Evolutionary conservation across 2,797 vertebrate genomes (phyloP).

Genomic region (Cyclura pinguis): DNA sequence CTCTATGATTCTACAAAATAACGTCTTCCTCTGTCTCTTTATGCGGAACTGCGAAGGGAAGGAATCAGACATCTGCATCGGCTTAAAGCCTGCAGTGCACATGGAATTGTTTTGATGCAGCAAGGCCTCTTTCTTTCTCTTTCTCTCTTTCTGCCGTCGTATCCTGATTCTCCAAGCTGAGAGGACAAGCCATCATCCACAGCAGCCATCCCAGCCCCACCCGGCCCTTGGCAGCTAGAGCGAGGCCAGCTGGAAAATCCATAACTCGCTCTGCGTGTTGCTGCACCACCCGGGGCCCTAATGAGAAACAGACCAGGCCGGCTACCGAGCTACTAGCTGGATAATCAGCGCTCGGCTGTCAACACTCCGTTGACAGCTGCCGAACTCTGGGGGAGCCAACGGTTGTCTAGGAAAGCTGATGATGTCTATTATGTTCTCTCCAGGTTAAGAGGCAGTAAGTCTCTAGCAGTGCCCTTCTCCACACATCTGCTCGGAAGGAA

Average conservation of each 20-base stretch:
- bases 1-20: no score
- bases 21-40: no score
- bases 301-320: constrained; percentile 8
- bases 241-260: neutral
- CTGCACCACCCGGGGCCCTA: neutral
- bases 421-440: neutral
- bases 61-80: no score
- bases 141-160: no score
- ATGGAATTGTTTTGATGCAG: no score
- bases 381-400: neutral
- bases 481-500: neutral
- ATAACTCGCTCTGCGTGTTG: neutral
- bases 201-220: neutral
- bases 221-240: neutral
- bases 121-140: no score
- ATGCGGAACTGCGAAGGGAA: no score
- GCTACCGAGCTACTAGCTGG: neutral
- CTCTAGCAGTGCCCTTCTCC: neutral
- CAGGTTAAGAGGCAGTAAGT: neutral
- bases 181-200: neutral
- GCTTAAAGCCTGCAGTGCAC: no score
- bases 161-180: no score
- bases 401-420: neutral
- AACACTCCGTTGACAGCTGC: constrained; percentile 13
- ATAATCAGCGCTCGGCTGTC: neutral